phyloP scores from a whole-genome alignment of 2,113 vertebrate species.

The Plestiodon gilberti region DNA sequence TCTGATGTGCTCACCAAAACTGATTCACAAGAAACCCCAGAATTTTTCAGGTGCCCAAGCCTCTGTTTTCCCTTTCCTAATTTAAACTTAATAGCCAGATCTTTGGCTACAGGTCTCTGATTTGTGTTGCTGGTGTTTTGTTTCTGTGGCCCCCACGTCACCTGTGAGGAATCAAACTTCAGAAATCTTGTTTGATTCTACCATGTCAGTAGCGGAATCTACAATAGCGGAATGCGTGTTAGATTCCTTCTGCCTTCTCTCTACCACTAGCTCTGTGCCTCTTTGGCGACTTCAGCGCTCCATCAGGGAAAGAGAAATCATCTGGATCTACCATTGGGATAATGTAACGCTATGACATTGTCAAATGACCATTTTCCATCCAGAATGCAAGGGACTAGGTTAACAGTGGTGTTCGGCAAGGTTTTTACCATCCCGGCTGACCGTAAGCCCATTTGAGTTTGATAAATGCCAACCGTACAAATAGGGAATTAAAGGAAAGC shows the following conservation, averaged over 20 bases:
- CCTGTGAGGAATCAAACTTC: neutral
- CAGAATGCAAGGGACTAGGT: constrained; percentile 33
- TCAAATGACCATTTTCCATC: constrained; percentile 34
- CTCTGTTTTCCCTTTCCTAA: too few species aligned
- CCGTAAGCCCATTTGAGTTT: constrained; percentile 63
- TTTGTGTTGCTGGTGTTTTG: neutral
- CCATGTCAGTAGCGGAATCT: neutral
- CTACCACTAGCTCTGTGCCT: neutral
- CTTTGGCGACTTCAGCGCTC: too few species aligned
- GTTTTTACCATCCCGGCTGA: constrained; percentile 46
- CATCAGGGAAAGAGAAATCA: neutral
- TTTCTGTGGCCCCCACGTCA: neutral
- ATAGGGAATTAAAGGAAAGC: constrained; percentile 68
- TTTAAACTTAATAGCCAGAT: too few species aligned
- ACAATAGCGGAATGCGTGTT: too few species aligned
- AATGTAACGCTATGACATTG: neutral
- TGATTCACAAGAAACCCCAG: too few species aligned
- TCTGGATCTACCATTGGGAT: neutral
- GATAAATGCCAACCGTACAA: constrained; percentile 70
- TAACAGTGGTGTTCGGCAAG: constrained; percentile 31
- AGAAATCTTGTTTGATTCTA: neutral
- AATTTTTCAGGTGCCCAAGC: too few species aligned
- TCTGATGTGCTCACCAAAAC: too few species aligned
- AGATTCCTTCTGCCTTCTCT: too few species aligned
- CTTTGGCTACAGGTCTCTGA: neutral